Base-by-base conservation (phyloP, 2,113 vertebrate species). In the Paedocypris sp. region DNA sequence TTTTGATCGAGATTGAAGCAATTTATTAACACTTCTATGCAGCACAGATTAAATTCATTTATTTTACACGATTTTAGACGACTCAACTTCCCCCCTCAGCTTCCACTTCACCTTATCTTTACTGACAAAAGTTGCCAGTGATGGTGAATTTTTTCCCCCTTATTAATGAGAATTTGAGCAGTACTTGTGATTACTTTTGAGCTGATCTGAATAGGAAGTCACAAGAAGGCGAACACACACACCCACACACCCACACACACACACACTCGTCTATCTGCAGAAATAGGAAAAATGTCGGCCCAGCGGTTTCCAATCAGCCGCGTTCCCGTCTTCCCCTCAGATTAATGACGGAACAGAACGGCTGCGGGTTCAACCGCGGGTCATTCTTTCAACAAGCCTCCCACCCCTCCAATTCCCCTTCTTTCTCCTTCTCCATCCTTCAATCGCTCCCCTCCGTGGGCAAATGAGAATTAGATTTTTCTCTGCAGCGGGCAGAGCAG, bases 371-470 rank as follows among this genome's bases (percentile, higher is more conserved):
- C 90, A 92, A 75, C 73, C 76, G 85, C 85, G 90, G 90, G 90
- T 92, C 89, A 91, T 86, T 80, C 87, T 89, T 88, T 87, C 87
- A 88, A 92, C 91, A 90, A 84, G 86, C 86, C 87, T 85, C 58
- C 50, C 56, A 20, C 53, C 59, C 52, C n/a, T n/a, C n/a, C n/a
- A n/a, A n/a, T n/a, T 29, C 64, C 86, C 83, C 80, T 29, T 36
- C 41, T 35, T 28, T 52, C 23, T 45, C 39, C 58, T 19, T 12
- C 42, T 45, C 32, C 47, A 49, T 48, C 47, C 46, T 39, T 47
- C 63, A 35, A 31, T 43, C 50, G 28, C 49, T 46, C 43, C 38
- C n/a, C 60, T 70, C 64, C 45, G 36, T 66, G 65, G 65, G 71
- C 71, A 75, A 81, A 88, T 85, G 85, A 89, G 87, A 87, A 89